Base-by-base conservation (phyloP, 1,140 invertebrate genomes). In the Melanaphis sacchari region DNA sequence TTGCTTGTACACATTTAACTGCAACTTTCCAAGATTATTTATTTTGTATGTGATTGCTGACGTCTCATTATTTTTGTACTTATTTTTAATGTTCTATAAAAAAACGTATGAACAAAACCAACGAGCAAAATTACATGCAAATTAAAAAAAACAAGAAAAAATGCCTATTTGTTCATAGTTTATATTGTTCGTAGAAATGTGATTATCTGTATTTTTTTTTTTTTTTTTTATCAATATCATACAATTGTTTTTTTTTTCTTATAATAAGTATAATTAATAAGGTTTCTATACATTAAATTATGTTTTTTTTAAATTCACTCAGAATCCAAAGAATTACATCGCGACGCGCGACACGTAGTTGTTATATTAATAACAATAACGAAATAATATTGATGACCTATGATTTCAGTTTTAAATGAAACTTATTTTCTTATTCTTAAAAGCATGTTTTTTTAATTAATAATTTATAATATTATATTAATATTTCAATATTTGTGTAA, bases 1-100 rank as follows among this genome's bases (percentile, higher is more conserved):
- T 5, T 22, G 76, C 26, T 26, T 93, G 0, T 93, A 93, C 38
- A 8, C 36, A 2, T 93, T 93, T 21, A 84, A 85, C 36, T 93
- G 91, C 46, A 84, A 31, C 38, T 52, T 84, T 31, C 91, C 91
- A 8, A 93, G n/a, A 7, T 40, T 93, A n/a, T 93, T 93, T 85
- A 52, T 93, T 31, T 3, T 85, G 43, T 93, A 93, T 15, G 81
- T 93, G 46, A 52, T 93, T 21, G 81, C 46, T 1, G 91, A 93
- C 18, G 24, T 93, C 24, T 18, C 46, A 9, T 22, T 93, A 9
- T 93, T 93, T 49, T 85, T 93, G 46, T 93, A 93, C 31, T 93
- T 93, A 18, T 93, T 93, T 2, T 46, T 84, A 54, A 41, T 93
- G 46, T 93, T 93, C 15, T 93, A 93, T 49, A 46, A 49, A 40